Evolutionary conservation across 2,113 vertebrate species (phyloP).

Genomic region (Larimichthys crocea): DNA sequence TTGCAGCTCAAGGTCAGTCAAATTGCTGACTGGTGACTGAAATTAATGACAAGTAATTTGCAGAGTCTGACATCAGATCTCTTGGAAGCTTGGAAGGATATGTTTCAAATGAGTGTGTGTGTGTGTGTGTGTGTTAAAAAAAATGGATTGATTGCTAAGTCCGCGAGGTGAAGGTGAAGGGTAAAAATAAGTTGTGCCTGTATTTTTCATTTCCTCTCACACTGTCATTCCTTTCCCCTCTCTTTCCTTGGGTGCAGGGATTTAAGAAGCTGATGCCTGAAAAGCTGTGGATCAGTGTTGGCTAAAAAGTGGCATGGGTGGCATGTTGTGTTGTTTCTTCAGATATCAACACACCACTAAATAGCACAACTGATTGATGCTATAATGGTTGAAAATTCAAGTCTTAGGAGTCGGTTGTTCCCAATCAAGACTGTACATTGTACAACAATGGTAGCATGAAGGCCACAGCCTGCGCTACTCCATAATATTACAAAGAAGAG

Average conservation of each 20-base stretch:
- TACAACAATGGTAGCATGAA: neutral
- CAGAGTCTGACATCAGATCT: conserved; percentile 66
- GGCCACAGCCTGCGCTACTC: neutral
- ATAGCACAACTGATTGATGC: neutral
- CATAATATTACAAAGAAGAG: neutral
- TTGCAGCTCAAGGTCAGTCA: conserved; percentile 69
- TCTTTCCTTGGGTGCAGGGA: conserved; percentile 14
- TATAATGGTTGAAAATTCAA: conserved; percentile 11
- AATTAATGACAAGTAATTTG: conserved; percentile 77
- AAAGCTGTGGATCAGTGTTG: conserved; percentile 34
- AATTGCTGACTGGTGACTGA: conserved; percentile 71
- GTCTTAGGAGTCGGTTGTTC: neutral
- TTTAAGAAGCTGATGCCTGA: conserved; percentile 36
- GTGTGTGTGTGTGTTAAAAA: conserved; percentile 19
- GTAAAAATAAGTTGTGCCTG: conserved; percentile 8
- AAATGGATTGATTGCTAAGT: conserved; percentile 36
- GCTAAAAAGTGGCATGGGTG: conserved; percentile 29
- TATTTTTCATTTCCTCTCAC: conserved; percentile 38
- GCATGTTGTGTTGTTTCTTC: neutral
- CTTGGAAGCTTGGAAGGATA: conserved; percentile 29
- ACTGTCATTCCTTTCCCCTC: neutral
- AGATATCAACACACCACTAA: neutral
- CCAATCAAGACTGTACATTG: neutral
- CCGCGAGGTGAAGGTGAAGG: conserved; percentile 52
- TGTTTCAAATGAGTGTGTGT: conserved; percentile 45